Base-by-base conservation (phyloP, 2,113 vertebrate genomes). In the Tautogolabrus adspersus region DNA sequence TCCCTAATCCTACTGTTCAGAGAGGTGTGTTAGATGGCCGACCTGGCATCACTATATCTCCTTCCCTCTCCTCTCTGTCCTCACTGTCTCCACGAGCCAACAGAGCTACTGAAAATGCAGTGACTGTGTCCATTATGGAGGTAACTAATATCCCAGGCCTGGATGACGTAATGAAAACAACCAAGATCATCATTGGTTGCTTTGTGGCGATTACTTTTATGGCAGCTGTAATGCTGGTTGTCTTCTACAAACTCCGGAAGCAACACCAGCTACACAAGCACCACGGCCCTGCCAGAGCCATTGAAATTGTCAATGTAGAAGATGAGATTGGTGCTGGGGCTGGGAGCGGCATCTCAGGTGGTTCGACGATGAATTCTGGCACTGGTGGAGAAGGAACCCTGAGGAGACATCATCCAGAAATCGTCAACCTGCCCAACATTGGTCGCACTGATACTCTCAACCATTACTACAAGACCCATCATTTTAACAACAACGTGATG, bases 191-290 rank as follows among this genome's bases (percentile, higher is more conserved):
- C 91, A 98, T 98, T 30, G 97, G 97, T 83, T 98, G 97, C 90
- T 98, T 98, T 40, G 97, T 98, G 81, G 97, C 97, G 75, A 98
- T 98, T 89, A 97, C 97, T 0, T 97, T 98, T 90, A 97, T 98
- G 97, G 97, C 97, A 6, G 97, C 97, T 3, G 97, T 98, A 55
- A 98, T 98, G 97, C 88, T 98, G 64, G 96, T 98, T 54, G 96
- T 96, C 79, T 98, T 98, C 94, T 98, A 97, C 87, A 98, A 98
- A 90, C 95, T 97, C 16, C 94, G 97, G 61, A 97, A 96, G 80
- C 96, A 98, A 86, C 97, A 98, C 92, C 97, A 98, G 92, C 93
- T 97, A 18, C 96, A 98, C 90, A 97, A 98, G 88, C 97, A 97
- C 84, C 96, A 97, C 5, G 96, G 97, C 23, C 95, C 96, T 13